Conservation (phyloP, 2,888 invertebrate genomes). For the Idaea dimidiata region DNA sequence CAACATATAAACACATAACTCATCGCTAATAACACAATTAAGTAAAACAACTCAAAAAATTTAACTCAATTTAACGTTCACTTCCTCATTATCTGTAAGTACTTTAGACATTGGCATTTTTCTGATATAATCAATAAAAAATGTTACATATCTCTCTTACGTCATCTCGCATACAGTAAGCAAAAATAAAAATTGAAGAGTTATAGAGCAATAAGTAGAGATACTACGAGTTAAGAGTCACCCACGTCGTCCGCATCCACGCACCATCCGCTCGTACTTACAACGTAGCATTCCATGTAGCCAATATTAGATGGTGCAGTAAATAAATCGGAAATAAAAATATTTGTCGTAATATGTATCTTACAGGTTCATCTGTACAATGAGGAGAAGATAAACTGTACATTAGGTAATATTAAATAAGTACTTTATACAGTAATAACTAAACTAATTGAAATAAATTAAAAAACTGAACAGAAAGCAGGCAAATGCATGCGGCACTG, state of each 20-base stretch:
- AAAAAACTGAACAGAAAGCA: conserved; percentile 84
- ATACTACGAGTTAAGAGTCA: conserved; percentile 44
- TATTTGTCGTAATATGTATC: conserved; percentile 62
- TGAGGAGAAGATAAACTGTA: conserved; percentile 77
- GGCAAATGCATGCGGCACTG: conserved; percentile 85
- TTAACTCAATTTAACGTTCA: conserved; percentile 28
- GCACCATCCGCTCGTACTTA: conserved; percentile 65
- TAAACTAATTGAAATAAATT: conserved; percentile 80
- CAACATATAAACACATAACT: conserved; percentile 77
- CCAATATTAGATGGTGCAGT: conserved; percentile 85
- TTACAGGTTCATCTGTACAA: conserved; percentile 79
- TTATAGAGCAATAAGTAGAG: conserved; percentile 52
- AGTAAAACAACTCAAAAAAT: conserved; percentile 55
- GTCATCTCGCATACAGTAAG: conserved; percentile 70
- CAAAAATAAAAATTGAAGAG: conserved; percentile 65
- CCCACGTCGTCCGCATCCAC: conserved; percentile 42
- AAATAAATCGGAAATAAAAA: conserved; percentile 85
- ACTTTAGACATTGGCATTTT: conserved; percentile 35
- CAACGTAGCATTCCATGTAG: conserved; percentile 84
- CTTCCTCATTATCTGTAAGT: conserved; percentile 54
- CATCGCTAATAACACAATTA: conserved; percentile 72
- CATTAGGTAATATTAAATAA: conserved; percentile 58
- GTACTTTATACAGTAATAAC: conserved; percentile 77
- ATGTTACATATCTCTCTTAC: conserved; percentile 48
- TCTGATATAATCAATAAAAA: conserved; percentile 30